A percentile compares a stretch with the other conserved stretches of the same genome.
Evolutionary conservation across 2,113 vertebrate species (phyloP).

Genomic region (Raja brachyura): DNA sequence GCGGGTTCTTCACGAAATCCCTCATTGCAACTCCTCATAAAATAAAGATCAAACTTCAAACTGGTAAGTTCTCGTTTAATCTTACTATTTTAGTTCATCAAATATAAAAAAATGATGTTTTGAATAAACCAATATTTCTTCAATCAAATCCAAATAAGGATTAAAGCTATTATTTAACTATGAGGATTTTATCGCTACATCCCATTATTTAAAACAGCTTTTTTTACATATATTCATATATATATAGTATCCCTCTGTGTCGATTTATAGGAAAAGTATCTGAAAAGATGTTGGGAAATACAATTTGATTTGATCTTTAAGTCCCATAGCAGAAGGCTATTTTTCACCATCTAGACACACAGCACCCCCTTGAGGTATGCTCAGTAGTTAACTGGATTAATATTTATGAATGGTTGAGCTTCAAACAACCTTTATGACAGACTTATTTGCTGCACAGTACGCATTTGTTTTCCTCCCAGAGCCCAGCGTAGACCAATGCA

Average conservation of each 20-base stretch:
- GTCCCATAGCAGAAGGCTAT: background rate
- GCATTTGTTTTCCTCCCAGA: background rate
- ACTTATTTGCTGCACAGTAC: background rate
- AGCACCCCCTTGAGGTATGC: background rate
- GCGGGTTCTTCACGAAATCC: too few relatives aligned
- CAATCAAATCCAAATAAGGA: background rate
- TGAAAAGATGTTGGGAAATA: background rate
- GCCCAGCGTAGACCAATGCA: too few relatives aligned
- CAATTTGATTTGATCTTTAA: background rate
- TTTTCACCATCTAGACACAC: background rate
- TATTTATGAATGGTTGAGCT: background rate
- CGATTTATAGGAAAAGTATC: background rate
- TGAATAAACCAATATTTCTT: background rate
- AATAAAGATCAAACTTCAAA: too few relatives aligned
- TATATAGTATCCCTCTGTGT: background rate
- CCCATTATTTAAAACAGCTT: background rate
- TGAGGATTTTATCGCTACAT: background rate
- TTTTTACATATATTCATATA: background rate
- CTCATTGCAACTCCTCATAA: too few relatives aligned
- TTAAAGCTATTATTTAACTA: background rate
- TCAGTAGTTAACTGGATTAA: background rate
- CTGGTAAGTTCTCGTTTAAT: too few relatives aligned
- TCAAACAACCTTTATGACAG: background rate
- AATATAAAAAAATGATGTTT: background rate
- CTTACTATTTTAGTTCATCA: background rate